Evolutionary conservation across 2,113 vertebrate species (phyloP).

Genomic region (Rhineura floridana): DNA sequence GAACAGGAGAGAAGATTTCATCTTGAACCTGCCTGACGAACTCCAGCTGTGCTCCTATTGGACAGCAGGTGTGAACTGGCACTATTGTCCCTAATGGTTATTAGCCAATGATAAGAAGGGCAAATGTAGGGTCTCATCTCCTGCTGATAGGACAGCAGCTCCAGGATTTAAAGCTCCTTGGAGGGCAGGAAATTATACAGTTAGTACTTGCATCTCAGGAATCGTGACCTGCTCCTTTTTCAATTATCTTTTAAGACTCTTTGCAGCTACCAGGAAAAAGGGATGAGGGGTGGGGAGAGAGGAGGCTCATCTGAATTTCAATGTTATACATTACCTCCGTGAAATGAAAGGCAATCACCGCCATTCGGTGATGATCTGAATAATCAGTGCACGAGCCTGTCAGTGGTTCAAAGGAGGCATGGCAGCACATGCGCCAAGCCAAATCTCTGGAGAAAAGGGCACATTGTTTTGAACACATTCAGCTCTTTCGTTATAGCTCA

Average conservation of each 20-base stretch:
- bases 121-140: constrained; percentile 84
- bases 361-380: constrained; percentile 68
- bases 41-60: constrained; percentile 71
- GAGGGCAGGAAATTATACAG: constrained; percentile 78
- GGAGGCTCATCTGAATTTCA: constrained; percentile 54
- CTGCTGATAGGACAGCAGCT: constrained; percentile 84
- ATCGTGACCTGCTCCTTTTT: constrained; percentile 61
- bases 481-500: constrained; percentile 33
- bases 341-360: constrained; percentile 72
- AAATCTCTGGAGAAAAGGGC: constrained; percentile 29
- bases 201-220: constrained; percentile 65
- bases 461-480: constrained; percentile 48
- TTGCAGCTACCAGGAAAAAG: constrained; percentile 48
- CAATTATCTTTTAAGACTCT: constrained; percentile 62
- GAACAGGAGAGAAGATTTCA: constrained; percentile 68
- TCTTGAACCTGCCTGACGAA: constrained; percentile 66
- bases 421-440: constrained; percentile 40
- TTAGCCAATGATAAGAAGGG: constrained; percentile 85
- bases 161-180: constrained; percentile 79
- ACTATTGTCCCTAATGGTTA: constrained; percentile 83
- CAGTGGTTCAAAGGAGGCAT: constrained; percentile 56
- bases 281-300: neutral
- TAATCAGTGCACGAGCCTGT: constrained; percentile 66
- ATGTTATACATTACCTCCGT: constrained; percentile 60
- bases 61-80: constrained; percentile 89